A percentile compares a stretch with the other conserved stretches of the same genome.
phyloP scores from a whole-genome alignment of 2,888 invertebrate genomes.

The Heteromurus nitidus region DNA sequence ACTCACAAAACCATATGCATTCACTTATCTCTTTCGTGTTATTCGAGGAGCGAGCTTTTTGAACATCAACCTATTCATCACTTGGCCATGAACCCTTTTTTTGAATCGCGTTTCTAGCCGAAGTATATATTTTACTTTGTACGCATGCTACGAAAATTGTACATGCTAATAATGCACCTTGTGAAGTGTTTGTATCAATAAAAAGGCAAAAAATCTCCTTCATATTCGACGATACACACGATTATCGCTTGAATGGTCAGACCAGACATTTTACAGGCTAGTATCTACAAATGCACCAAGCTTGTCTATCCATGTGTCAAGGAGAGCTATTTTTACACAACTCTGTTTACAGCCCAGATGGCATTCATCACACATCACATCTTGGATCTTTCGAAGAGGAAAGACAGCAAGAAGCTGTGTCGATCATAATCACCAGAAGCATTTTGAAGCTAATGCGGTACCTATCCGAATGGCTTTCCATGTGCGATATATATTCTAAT shows the following conservation, averaged over 20 bases:
- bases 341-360: too few species aligned
- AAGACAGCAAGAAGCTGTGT: too few species aligned
- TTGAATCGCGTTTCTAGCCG: background rate
- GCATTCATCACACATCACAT: slow-evolving; percentile 7
- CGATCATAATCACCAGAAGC: too few species aligned
- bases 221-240: background rate
- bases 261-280: background rate
- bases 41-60: too few species aligned
- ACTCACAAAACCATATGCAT: too few species aligned
- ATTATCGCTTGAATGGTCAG: slow-evolving; percentile 1
- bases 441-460: too few species aligned
- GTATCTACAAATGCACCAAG: background rate
- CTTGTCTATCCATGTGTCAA: slow-evolving; percentile 4
- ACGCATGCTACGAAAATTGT: background rate
- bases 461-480: too few species aligned
- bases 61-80: slow-evolving; percentile 33
- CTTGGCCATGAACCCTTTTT: slow-evolving; percentile 51
- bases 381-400: too few species aligned
- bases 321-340: background rate
- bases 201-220: background rate
- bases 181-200: slow-evolving; percentile 2
- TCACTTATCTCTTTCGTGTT: too few species aligned
- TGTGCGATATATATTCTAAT: too few species aligned
- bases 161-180: background rate
- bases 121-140: background rate